phyloP scores from a whole-genome alignment of 2,888 invertebrate genomes.

The Hemaris fuciformis region DNA sequence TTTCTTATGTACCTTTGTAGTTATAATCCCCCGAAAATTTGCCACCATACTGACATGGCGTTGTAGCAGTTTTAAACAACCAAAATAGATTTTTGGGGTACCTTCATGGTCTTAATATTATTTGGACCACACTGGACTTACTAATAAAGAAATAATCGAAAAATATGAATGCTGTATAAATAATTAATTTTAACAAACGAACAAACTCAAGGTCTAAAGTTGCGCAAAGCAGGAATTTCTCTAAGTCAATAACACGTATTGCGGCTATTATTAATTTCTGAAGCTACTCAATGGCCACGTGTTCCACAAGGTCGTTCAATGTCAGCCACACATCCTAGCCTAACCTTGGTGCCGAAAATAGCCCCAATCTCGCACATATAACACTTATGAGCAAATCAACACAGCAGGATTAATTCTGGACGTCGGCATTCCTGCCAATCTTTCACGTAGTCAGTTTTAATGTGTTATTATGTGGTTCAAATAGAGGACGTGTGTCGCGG shows the following conservation, averaged over 20 bases:
- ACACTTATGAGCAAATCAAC: neutral
- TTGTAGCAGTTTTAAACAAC: no score
- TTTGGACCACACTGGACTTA: no score
- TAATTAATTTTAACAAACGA: no score
- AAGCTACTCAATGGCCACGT: neutral
- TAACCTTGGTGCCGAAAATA: constrained; percentile 20
- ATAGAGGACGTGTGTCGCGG: neutral
- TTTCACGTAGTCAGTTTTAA: neutral
- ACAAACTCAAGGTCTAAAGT: neutral
- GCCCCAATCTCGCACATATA: constrained; percentile 11
- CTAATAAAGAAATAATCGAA: no score
- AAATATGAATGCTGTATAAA: no score
- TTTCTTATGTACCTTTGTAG: no score
- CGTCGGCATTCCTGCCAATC: neutral
- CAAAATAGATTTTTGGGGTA: no score
- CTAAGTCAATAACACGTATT: neutral
- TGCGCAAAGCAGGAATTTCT: neutral
- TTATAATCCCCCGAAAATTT: no score
- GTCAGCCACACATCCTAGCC: constrained; percentile 12
- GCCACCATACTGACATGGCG: no score
- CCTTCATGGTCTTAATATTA: no score
- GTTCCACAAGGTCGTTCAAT: constrained; percentile 11
- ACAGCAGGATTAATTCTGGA: neutral
- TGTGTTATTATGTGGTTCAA: neutral
- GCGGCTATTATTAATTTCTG: neutral